These are phyloP conservation scores for Nycticryphes semicollaris DNA, from an alignment of 2,113 vertebrate species.

Conservation along the genomic window DNA sequence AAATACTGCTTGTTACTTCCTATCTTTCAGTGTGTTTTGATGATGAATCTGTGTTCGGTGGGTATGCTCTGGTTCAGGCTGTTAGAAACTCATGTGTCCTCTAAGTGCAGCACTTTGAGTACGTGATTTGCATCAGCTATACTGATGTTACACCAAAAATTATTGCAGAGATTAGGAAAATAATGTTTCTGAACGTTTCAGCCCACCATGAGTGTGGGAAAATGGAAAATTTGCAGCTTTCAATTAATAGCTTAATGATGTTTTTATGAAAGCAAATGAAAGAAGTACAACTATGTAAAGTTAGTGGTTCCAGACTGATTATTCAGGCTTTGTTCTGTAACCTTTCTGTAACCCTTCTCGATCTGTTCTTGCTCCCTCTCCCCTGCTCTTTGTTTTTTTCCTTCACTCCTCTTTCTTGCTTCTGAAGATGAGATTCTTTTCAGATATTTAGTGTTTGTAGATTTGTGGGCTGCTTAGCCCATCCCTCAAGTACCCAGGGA, in stretches of 20 bases:
- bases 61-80: background rate
- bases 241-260: conserved; percentile 25
- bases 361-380: background rate
- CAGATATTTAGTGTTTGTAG: background rate
- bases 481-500: background rate
- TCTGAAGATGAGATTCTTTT: background rate
- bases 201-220: conserved; percentile 10
- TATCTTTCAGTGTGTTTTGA: background rate
- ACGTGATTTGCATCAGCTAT: background rate
- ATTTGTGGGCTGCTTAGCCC: background rate
- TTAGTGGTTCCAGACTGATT: background rate
- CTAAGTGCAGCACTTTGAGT: background rate
- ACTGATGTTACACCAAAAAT: background rate
- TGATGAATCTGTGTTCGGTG: background rate
- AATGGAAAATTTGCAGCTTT: background rate
- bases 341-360: background rate
- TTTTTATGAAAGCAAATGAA: conserved; percentile 40
- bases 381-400: background rate
- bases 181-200: background rate
- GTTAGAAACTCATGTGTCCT: background rate
- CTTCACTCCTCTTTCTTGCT: background rate
- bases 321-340: conserved; percentile 25
- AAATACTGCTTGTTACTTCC: background rate
- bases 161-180: background rate
- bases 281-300: background rate